Conservation (phyloP, 2,113 vertebrate genomes). For the Hipposideros armiger region DNA sequence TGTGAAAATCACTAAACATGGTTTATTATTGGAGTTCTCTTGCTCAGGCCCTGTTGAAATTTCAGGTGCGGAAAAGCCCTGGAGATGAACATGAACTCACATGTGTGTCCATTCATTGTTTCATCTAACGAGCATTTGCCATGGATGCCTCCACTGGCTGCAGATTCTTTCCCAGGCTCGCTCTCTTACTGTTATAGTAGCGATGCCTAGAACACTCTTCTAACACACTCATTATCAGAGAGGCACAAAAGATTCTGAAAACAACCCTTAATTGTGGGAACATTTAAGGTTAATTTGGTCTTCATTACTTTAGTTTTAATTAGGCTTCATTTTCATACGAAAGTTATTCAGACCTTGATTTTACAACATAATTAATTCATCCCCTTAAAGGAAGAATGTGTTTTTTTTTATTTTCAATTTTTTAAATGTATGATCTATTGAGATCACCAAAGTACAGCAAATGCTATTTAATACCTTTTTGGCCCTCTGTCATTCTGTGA, state of each 20-base stretch:
- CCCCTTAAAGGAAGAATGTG: not conserved
- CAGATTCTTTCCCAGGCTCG: not conserved
- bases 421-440: slow-evolving; percentile 59
- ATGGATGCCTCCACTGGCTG: not conserved
- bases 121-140: not conserved
- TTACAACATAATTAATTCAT: not conserved
- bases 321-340: not conserved
- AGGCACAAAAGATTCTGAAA: not conserved
- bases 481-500: slow-evolving; percentile 85
- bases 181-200: slow-evolving; percentile 3
- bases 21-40: not conserved
- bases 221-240: slow-evolving; percentile 49
- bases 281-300: slow-evolving; percentile 47
- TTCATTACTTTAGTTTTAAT: slow-evolving; percentile 48
- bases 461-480: slow-evolving; percentile 78
- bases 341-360: slow-evolving; percentile 56
- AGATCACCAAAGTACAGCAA: slow-evolving; percentile 71
- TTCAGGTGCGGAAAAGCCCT: not conserved
- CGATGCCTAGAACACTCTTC: slow-evolving; percentile 10
- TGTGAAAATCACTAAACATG: not conserved
- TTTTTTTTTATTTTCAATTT: not conserved
- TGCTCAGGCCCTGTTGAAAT: not conserved
- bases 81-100: not conserved
- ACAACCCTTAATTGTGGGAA: slow-evolving; percentile 34
- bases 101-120: not conserved